A percentile compares a stretch with the other conserved stretches of the same genome.
phyloP scores from a whole-genome alignment of 2,113 vertebrate species.

The Tenebrosternarchus preto region DNA sequence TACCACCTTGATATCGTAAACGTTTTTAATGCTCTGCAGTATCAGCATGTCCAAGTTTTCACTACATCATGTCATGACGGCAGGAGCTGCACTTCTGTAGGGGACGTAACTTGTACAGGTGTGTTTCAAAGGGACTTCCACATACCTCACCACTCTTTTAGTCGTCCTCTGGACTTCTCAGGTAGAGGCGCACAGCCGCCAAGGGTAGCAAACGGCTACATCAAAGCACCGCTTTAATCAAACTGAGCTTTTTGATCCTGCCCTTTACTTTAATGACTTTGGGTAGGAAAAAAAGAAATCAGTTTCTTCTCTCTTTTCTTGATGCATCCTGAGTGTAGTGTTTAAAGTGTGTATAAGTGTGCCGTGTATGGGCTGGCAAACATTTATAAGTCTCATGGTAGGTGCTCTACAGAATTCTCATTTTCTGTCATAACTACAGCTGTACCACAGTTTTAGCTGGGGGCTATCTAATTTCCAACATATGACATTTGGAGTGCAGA shows the following conservation, averaged over 20 bases:
- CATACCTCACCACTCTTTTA: slow-evolving; percentile 39
- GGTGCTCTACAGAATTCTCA: slow-evolving; percentile 28
- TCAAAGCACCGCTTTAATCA: slow-evolving; percentile 57
- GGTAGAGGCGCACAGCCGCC: slow-evolving; percentile 47
- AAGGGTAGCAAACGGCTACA: slow-evolving; percentile 53
- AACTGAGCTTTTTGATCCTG: slow-evolving; percentile 55
- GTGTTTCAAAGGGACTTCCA: slow-evolving; percentile 50
- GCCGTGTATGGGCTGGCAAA: background rate
- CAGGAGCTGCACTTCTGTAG: slow-evolving; percentile 42
- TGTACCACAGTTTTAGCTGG: slow-evolving; percentile 32
- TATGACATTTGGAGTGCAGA: slow-evolving; percentile 22
- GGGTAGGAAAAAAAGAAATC: slow-evolving; percentile 50
- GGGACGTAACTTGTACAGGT: slow-evolving; percentile 40
- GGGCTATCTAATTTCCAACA: slow-evolving; percentile 41
- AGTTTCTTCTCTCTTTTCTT: slow-evolving; percentile 38
- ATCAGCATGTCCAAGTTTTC: slow-evolving; percentile 31
- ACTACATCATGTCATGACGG: slow-evolving; percentile 34
- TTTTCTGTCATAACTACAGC: slow-evolving; percentile 33
- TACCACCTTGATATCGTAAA: background rate
- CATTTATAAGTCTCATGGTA: slow-evolving; percentile 1
- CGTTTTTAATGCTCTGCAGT: background rate
- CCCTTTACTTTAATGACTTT: slow-evolving; percentile 57
- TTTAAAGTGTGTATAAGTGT: slow-evolving; percentile 31
- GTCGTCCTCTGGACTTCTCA: slow-evolving; percentile 47
- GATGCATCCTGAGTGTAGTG: slow-evolving; percentile 32